Evolutionary conservation across 2,113 vertebrate species (phyloP), one percentile per base, ranked within the genome.

Genomic region (Riparia riparia): DNA sequence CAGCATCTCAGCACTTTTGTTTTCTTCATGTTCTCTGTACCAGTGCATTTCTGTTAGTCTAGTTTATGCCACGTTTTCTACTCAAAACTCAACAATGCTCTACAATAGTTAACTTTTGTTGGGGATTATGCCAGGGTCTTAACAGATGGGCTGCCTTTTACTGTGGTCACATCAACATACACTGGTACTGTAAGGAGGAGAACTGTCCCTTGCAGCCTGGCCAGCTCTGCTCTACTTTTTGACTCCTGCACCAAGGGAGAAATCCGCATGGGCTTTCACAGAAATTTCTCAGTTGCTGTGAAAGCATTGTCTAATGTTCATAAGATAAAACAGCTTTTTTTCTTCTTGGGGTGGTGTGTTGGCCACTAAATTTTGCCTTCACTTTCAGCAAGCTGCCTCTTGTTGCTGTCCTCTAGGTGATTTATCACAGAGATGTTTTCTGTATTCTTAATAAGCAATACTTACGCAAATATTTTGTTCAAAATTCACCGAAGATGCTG

Each of bases 271-370:
- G 31, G 21, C 4, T 82, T 89, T 89, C 82, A 82, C 15, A 92
- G 50, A 22, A 72, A 37, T 10, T 60, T 34, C 61, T 87, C 4
- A 0, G 21, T 14, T 60, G n/a, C 20, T 87, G 6, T 54, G 49
- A 89, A 84, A 87, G 7, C 31, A n/a, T 14, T 66, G 32, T 9
- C 39, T 63, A 21, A 68, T 34, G 42, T 51, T 74, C 86, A 89
- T 12, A 26, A 45, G 79, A 80, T 74, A 91, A 90, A 54, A 57
- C 3, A 45, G 31, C 9, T 57, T 70, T 94, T 94, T 82, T 25
- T 69, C 24, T 82, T 79, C 0, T 0, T 39, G 12, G 17, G 5
- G 13, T 45, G 16, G 8, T 60, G 19, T 6, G 14, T 47, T 47
- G 24, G 39, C 26, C 17, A 24, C 51, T 66, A 66, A 28, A 39